Percentiles rank a stretch among this genome's conserved stretches.
Evolutionary conservation across 2,797 vertebrate species (phyloP).

Genomic region (Macroramphosus scolopax): DNA sequence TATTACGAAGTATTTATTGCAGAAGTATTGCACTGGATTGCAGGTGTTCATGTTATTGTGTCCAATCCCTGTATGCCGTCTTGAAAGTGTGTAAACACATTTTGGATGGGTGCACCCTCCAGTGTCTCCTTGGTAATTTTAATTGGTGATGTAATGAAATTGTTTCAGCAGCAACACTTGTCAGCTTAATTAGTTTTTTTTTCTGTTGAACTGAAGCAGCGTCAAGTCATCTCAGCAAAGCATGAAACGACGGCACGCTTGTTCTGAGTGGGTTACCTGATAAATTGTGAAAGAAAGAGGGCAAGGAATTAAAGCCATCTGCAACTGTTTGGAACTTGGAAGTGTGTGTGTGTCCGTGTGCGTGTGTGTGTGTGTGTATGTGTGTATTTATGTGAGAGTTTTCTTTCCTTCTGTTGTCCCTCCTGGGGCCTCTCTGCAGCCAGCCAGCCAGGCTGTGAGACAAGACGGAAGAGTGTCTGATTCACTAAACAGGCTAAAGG

Average conservation of each 20-base stretch:
- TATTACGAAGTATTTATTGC: conserved; percentile 37
- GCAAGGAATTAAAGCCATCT: conserved; percentile 71
- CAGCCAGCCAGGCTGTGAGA: conserved; percentile 60
- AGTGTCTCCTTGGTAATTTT: conserved; percentile 59
- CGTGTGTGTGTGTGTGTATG: conserved; percentile 14
- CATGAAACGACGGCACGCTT: conserved; percentile 44
- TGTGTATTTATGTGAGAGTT: conserved; percentile 56
- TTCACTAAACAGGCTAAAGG: conserved; percentile 67
- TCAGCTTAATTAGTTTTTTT: conserved; percentile 30
- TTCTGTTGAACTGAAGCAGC: conserved; percentile 39
- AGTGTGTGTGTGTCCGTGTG: conserved; percentile 27
- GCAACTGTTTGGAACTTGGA: conserved; percentile 71
- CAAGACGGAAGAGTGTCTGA: conserved; percentile 72
- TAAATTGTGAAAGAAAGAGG: conserved; percentile 68
- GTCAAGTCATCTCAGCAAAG: conserved; percentile 56
- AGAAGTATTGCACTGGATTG: conserved; percentile 60
- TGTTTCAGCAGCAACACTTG: conserved; percentile 71
- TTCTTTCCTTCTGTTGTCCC: conserved; percentile 75
- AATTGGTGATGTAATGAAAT: conserved; percentile 75
- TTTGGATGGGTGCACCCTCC: conserved; percentile 55
- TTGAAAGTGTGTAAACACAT: conserved; percentile 48
- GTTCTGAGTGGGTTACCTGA: conserved; percentile 61
- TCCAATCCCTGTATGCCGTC: conserved; percentile 43
- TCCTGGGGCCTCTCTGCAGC: conserved; percentile 72
- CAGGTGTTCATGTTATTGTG: conserved; percentile 55